Conservation (phyloP, 53 echinoderm and acorn worm species). For the Crossaster papposus region DNA sequence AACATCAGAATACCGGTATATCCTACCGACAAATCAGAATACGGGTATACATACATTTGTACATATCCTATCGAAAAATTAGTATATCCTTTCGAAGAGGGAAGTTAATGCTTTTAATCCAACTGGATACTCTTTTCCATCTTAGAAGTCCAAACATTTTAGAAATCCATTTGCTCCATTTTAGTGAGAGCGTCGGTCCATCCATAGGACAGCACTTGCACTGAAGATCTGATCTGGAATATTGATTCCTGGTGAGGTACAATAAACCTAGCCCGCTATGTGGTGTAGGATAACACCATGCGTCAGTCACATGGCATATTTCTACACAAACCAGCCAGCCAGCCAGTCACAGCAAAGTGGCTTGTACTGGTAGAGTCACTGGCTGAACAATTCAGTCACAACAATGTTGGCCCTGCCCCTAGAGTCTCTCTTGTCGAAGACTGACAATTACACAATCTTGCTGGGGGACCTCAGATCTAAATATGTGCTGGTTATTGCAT, state of each 20-base stretch:
- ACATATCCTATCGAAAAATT: no score
- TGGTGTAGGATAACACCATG: background rate
- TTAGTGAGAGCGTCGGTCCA: background rate
- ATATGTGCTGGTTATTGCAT: background rate
- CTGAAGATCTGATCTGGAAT: background rate
- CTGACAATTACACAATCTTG: background rate
- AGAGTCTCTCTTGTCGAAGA: background rate
- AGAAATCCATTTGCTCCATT: background rate
- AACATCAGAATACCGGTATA: no score
- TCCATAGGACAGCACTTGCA: background rate
- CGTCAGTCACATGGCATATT: slow-evolving; percentile 32
- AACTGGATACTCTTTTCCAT: background rate
- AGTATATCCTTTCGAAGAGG: background rate
- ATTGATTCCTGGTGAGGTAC: background rate
- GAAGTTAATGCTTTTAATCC: background rate
- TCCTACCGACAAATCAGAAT: no score
- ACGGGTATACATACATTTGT: no score
- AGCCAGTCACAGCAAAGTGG: slow-evolving; percentile 2
- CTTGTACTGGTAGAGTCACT: background rate
- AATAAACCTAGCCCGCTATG: background rate
- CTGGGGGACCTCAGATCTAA: background rate
- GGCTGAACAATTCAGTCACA: background rate
- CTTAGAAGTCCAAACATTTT: background rate
- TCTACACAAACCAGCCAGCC: slow-evolving; percentile 17
- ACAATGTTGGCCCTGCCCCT: background rate